phyloP scores from a whole-genome alignment of 2,797 vertebrate species.

The Hirundo rustica region DNA sequence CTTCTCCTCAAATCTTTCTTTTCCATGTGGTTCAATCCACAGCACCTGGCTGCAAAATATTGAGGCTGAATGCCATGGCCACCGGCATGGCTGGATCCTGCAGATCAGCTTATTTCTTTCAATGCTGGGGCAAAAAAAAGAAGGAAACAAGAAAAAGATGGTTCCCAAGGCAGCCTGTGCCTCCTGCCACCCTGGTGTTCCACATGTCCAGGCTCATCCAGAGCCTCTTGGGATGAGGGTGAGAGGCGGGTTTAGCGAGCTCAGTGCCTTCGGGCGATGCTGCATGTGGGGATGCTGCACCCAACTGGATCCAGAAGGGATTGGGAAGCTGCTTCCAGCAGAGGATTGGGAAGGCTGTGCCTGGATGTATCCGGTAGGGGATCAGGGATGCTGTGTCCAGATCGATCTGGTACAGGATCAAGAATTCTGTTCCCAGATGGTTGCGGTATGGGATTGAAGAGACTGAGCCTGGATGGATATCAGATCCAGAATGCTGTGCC shows the following conservation, averaged over 20 bases:
- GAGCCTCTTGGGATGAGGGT: not conserved
- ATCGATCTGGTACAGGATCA: fast-evolving
- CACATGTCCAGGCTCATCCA: not conserved
- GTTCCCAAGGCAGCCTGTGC: not conserved
- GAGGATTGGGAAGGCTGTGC: not conserved
- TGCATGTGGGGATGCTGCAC: not conserved
- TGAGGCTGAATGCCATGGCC: not conserved
- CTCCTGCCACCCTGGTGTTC: not conserved
- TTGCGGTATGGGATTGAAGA: not conserved
- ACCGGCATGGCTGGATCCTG: not conserved
- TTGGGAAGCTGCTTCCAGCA: not conserved
- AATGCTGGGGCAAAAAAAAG: fast-evolving
- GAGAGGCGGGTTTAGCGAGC: not conserved
- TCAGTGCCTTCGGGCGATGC: not conserved
- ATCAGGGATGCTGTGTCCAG: not conserved
- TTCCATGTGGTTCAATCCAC: fast-evolving
- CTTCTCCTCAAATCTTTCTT: not conserved
- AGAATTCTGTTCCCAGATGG: not conserved
- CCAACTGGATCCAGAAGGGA: not conserved
- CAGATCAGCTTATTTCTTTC: not conserved
- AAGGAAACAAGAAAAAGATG: not conserved
- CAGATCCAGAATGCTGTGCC: not conserved
- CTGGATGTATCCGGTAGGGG: fast-evolving
- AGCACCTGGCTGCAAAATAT: fast-evolving
- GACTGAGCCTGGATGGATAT: not conserved